Conservation (phyloP, 2,888 invertebrate species). For the Tenthredo notha region DNA sequence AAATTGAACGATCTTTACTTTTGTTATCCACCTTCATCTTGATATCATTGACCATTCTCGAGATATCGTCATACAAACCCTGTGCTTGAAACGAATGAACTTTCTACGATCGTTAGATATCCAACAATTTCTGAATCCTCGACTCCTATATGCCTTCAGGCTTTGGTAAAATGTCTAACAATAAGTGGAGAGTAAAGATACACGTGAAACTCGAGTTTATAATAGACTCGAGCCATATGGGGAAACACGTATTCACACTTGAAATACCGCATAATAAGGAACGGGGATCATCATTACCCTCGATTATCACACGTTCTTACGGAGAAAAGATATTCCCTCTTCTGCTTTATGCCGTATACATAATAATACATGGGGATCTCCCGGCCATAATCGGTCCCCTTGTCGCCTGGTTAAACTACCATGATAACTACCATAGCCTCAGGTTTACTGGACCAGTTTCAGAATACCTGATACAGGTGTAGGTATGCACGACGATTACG, state of each 20-base stretch:
- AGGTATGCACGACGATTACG: background rate
- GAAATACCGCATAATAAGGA: background rate
- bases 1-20: background rate
- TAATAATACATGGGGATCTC: background rate
- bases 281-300: background rate
- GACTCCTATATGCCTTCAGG: background rate
- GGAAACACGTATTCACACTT: background rate
- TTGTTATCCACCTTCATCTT: background rate
- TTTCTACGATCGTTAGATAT: background rate
- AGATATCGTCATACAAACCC: background rate
- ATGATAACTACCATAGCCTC: conserved; percentile 6
- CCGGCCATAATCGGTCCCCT: background rate
- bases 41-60: background rate
- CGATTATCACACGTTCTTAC: conserved; percentile 28
- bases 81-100: background rate
- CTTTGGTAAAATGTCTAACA: background rate
- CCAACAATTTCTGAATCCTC: background rate
- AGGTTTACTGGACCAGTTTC: background rate
- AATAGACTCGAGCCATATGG: background rate
- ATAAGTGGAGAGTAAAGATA: background rate
- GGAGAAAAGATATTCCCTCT: background rate
- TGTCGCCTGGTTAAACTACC: background rate
- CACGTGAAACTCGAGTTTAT: background rate
- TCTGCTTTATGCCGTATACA: background rate
- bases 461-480: conserved; percentile 1